Percentiles rank a stretch among this genome's conserved stretches.
Conservation (phyloP, 2,888 invertebrate species). For the Drosophila acutilabella region DNA sequence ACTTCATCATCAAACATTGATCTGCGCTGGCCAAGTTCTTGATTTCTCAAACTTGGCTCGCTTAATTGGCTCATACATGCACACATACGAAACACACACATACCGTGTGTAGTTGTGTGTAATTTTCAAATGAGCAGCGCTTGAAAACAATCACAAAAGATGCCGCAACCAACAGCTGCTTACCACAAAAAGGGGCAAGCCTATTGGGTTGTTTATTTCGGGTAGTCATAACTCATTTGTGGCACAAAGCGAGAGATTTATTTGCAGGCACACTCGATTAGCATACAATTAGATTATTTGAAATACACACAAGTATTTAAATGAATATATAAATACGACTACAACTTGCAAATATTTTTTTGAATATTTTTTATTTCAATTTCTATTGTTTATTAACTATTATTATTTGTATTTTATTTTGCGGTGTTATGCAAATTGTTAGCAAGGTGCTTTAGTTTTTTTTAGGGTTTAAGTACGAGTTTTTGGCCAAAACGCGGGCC, state of each 20-base stretch:
- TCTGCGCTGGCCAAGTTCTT: conserved; percentile 51
- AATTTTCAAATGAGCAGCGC: conserved; percentile 60
- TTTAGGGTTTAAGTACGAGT: conserved; percentile 28
- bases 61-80: conserved; percentile 60
- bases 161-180: conserved; percentile 51
- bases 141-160: conserved; percentile 55
- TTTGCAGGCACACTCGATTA: conserved; percentile 64
- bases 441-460: conserved; percentile 29
- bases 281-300: conserved; percentile 74
- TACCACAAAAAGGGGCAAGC: conserved; percentile 11
- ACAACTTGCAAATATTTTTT: conserved; percentile 10
- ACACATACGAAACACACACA: conserved; percentile 23
- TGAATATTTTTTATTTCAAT: not conserved
- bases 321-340: conserved; percentile 25
- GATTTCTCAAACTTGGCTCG: conserved; percentile 39
- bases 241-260: conserved; percentile 58
- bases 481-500: conserved; percentile 23
- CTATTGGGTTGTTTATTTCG: conserved; percentile 13
- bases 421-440: conserved; percentile 61
- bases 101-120: conserved; percentile 1
- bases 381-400: conserved; percentile 2
- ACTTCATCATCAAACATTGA: conserved; percentile 75
- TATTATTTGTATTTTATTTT: not conserved
- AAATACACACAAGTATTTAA: conserved; percentile 39
- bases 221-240: conserved; percentile 63